phyloP scores from a whole-genome alignment of 2,797 vertebrate species.

The Vireo griseus region DNA sequence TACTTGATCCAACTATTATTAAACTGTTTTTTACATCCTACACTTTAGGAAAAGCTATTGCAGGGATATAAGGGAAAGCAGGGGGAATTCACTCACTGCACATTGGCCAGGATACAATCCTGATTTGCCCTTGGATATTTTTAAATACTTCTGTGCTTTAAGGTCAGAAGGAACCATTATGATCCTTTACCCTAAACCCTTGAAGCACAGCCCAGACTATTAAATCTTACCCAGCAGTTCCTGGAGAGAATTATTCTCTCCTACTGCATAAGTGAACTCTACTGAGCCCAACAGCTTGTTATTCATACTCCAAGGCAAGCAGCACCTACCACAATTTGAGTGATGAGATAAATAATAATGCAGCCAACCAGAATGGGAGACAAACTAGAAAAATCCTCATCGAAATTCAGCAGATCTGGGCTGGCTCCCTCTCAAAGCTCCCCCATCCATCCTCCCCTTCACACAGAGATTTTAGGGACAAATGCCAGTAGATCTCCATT shows the following conservation, averaged over 20 bases:
- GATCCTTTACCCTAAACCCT: not conserved
- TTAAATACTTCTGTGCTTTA: not conserved
- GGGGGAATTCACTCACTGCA: not conserved
- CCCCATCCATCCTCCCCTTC: not conserved
- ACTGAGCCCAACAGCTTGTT: conserved; percentile 27
- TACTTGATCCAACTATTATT: not conserved
- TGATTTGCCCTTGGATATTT: not conserved
- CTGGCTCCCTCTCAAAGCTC: not conserved
- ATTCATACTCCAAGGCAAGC: conserved; percentile 49
- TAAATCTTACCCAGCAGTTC: conserved; percentile 23
- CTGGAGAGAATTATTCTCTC: conserved; percentile 16
- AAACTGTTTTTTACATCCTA: not conserved
- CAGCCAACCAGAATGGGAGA: conserved; percentile 47
- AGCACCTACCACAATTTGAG: conserved; percentile 56
- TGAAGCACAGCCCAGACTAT: not conserved
- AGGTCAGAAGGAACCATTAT: not conserved
- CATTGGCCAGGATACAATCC: not conserved
- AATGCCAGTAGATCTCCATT: conserved; percentile 36
- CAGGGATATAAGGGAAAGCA: not conserved
- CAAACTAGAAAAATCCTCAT: conserved; percentile 45
- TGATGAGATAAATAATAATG: conserved; percentile 68
- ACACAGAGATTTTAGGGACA: conserved; percentile 23
- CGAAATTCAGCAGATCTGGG: conserved; percentile 44
- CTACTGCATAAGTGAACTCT: conserved; percentile 46
- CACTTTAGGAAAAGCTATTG: not conserved